phyloP scores from a whole-genome alignment of 2,113 vertebrate species.

The Macquaria australasica region DNA sequence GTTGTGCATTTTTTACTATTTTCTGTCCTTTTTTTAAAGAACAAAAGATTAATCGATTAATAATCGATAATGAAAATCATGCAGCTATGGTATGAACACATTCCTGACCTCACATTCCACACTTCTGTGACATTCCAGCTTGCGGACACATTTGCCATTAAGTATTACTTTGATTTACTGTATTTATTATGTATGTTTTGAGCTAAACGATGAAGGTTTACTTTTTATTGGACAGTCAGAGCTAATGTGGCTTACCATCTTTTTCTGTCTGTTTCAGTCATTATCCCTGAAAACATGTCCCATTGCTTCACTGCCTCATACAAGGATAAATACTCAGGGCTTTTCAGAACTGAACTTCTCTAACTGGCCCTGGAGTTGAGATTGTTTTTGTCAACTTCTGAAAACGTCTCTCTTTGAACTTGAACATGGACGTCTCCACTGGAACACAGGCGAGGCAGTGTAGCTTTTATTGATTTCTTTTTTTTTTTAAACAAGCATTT shows the following conservation, averaged over 20 bases:
- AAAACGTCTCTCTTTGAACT: background rate
- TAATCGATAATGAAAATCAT: too few species aligned
- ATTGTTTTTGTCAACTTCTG: too few species aligned
- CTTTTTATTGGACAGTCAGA: background rate
- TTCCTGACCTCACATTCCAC: too few species aligned
- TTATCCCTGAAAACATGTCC: background rate
- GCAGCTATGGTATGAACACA: too few species aligned
- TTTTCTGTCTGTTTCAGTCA: background rate
- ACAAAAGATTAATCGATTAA: too few species aligned
- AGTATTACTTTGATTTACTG: background rate
- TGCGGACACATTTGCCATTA: background rate
- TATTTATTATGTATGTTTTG: background rate
- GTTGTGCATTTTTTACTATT: too few species aligned
- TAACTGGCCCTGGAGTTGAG: background rate
- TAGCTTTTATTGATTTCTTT: slow-evolving; percentile 34
- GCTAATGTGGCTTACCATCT: background rate
- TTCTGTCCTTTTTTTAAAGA: too few species aligned
- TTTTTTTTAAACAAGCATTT: slow-evolving; percentile 5
- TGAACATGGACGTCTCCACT: background rate
- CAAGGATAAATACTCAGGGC: too few species aligned
- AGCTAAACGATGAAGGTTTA: too few species aligned
- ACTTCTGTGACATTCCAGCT: background rate
- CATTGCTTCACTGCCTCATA: background rate
- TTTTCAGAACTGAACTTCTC: background rate
- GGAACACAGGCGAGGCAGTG: background rate